Base-by-base conservation (phyloP, 2,888 invertebrate genomes). In the Nymphalis urticae region DNA sequence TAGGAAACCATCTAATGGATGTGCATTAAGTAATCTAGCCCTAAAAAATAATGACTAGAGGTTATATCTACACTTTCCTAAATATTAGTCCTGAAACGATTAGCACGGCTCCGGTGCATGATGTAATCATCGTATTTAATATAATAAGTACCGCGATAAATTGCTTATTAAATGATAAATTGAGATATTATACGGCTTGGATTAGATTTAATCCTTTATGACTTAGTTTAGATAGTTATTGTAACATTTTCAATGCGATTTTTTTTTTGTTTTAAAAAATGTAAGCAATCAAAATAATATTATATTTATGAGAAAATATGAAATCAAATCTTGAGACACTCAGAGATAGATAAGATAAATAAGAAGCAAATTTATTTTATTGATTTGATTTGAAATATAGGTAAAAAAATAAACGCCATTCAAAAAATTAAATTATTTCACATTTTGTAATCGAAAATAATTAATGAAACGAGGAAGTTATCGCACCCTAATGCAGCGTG, bases 401-500 rank as follows among this genome's bases (percentile, higher is more conserved):
- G 13, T 42, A 42, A 0, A 13, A 4, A 42, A 42, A 42, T 13
- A 32, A 32, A 32, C 27, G 27, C 6, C 27, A 32, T 32, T 32
- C 6, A 32, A 32, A 32, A 32, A 32, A 32, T 6, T 32, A 5
- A 32, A 32, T 5, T 32, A 6, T 32, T 32, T 6, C 6, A 32
- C 0, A 32, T 32, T 32, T 32, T 32, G 27, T 32, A 32, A 32
- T 32, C 27, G 27, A 10, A 10, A 42, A 42, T 0, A 42, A 13
- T 13, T 13, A 2, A 13, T 27, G 61, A 53, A 48, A 13, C 36
- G 21, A n/a, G 13, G 10, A 13, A 42, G 13, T 13, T 36, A 6
- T 69, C 19, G 80, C 84, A 83, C 81, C 53, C 0, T 72, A 36
- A 58, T 63, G 16, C 0, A 64, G 42, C 79, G 82, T 59, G 65